Evolutionary conservation across 2,888 invertebrate species (phyloP).

Genomic region (Sinelater perroti): DNA sequence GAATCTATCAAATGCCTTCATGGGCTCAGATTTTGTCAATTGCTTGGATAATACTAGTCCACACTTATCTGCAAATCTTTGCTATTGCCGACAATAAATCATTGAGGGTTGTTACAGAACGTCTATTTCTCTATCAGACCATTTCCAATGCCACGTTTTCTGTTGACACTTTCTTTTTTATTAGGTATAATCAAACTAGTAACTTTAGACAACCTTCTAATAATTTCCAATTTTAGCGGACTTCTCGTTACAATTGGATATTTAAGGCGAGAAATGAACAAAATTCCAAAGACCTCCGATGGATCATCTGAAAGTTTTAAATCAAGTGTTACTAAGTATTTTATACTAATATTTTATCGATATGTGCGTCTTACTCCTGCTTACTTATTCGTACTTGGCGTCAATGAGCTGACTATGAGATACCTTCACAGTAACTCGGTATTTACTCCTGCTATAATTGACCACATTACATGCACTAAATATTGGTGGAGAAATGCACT

Average conservation of each 20-base stretch:
- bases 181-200: constrained; percentile 68
- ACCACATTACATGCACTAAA: constrained; percentile 76
- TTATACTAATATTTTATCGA: constrained; percentile 69
- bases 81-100: constrained; percentile 79
- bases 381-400: constrained; percentile 80
- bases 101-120: constrained; percentile 75
- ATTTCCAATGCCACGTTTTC: constrained; percentile 87
- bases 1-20: constrained; percentile 79
- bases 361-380: constrained; percentile 81
- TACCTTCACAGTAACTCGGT: constrained; percentile 78
- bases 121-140: constrained; percentile 81
- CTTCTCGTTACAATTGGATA: constrained; percentile 77
- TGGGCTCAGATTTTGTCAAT: constrained; percentile 81
- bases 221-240: constrained; percentile 65
- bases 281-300: constrained; percentile 53
- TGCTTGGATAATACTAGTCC: constrained; percentile 85
- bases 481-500: constrained; percentile 88
- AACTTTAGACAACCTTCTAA: too few relatives aligned
- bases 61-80: constrained; percentile 84
- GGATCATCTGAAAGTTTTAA: constrained; percentile 61
- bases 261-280: constrained; percentile 70
- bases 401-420: constrained; percentile 75
- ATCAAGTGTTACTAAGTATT: constrained; percentile 57
- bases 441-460: constrained; percentile 75
- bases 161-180: constrained; percentile 87